A percentile compares a stretch with the other conserved stretches of the same genome.
These are phyloP conservation scores for Sebastes glaucus DNA, from an alignment of 2,797 vertebrate species.

Conservation along the genomic window DNA sequence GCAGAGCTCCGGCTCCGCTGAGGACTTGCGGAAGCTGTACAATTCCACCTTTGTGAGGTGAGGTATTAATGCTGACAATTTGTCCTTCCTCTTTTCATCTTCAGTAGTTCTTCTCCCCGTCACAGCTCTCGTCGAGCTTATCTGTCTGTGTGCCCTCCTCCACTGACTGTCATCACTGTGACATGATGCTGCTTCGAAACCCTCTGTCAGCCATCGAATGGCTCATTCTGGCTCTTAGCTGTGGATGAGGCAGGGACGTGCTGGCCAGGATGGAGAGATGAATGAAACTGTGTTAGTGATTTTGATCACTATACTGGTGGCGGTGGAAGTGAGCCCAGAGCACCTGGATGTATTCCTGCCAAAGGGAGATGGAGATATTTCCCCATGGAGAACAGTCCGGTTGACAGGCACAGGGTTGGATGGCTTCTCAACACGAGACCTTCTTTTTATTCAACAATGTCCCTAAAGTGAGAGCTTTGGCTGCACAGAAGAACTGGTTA, in stretches of 20 bases:
- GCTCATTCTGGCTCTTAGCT: slow-evolving; percentile 76
- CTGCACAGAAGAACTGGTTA: slow-evolving; percentile 1
- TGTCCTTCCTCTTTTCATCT: slow-evolving; percentile 41
- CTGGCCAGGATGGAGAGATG: slow-evolving; percentile 61
- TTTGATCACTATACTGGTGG: slow-evolving; percentile 22
- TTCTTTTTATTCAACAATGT: slow-evolving; percentile 7
- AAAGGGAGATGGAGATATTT: slow-evolving; percentile 34
- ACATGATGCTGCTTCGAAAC: slow-evolving; percentile 76
- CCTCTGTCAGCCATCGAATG: slow-evolving; percentile 66
- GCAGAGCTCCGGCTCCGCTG: slow-evolving; percentile 22
- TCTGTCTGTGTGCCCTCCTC: slow-evolving; percentile 77
- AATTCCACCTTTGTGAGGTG: slow-evolving; percentile 46
- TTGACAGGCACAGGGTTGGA: slow-evolving; percentile 1
- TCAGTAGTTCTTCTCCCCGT: slow-evolving; percentile 31
- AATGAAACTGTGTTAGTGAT: slow-evolving; percentile 48
- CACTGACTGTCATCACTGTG: slow-evolving; percentile 76
- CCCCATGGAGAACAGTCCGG: slow-evolving; percentile 25
- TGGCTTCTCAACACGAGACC: slow-evolving; percentile 25
- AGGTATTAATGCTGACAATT: slow-evolving; percentile 39
- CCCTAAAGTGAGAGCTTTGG: slow-evolving; percentile 12
- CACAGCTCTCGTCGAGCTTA: slow-evolving; percentile 50
- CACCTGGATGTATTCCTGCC: slow-evolving; percentile 31
- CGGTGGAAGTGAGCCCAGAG: slow-evolving; percentile 29
- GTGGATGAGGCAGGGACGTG: slow-evolving; percentile 63
- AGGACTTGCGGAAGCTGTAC: slow-evolving; percentile 34